phyloP scores from a whole-genome alignment of 2,797 vertebrate genomes.

The Amazonetta brasiliensis region DNA sequence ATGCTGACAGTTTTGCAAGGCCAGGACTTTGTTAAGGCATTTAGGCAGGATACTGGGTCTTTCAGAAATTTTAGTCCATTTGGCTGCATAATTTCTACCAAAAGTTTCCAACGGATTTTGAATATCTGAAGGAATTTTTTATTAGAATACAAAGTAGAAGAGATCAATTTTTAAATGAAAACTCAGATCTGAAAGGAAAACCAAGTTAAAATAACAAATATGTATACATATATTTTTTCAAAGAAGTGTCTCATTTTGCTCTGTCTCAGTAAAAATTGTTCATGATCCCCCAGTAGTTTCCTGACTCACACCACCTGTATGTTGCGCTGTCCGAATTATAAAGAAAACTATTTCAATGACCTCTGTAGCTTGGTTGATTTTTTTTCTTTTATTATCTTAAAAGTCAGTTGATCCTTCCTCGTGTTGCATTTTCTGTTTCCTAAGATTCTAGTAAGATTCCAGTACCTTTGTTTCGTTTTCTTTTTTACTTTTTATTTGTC shows the following conservation, averaged over 20 bases:
- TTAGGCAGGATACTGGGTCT: neutral
- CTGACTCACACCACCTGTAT: neutral
- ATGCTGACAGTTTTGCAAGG: neutral
- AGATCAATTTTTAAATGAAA: neutral
- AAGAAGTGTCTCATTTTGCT: neutral
- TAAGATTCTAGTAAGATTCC: neutral
- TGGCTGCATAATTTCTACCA: neutral
- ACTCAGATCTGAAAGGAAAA: neutral
- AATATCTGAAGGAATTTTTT: neutral
- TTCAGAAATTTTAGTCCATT: neutral
- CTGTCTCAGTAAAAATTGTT: neutral
- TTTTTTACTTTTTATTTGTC: no score
- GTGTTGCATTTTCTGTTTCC: neutral
- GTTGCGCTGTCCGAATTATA: neutral
- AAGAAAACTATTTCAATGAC: neutral
- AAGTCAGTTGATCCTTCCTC: neutral
- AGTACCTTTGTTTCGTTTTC: neutral
- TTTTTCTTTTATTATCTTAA: neutral
- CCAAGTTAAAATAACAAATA: neutral
- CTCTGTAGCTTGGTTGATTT: accelerated
- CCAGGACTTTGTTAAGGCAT: neutral
- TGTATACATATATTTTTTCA: neutral
- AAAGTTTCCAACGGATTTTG: neutral
- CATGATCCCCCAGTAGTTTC: neutral
- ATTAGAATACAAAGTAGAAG: neutral